Percentiles rank a stretch among this genome's conserved stretches.
Evolutionary conservation across 2,797 vertebrate genomes (phyloP).

Genomic region (Champsocephalus esox): DNA sequence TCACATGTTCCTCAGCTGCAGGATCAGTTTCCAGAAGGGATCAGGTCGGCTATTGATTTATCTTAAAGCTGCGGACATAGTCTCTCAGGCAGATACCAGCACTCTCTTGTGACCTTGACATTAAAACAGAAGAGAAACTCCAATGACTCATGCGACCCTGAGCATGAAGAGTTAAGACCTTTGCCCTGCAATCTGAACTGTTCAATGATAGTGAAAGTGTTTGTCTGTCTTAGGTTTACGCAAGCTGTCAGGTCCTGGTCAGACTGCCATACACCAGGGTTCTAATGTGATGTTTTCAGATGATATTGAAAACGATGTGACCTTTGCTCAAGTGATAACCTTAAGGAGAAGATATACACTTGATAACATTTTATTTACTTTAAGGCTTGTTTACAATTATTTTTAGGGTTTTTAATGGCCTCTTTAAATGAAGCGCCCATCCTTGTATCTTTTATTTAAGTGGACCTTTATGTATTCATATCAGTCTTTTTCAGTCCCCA

Average conservation of each 20-base stretch:
- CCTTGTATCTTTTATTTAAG: neutral
- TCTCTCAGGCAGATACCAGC: slow-evolving; percentile 25
- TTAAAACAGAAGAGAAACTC: slow-evolving; percentile 34
- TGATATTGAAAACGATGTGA: neutral
- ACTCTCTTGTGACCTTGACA: slow-evolving; percentile 61
- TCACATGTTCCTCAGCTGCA: slow-evolving; percentile 42
- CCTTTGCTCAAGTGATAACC: neutral
- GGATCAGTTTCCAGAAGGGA: slow-evolving; percentile 67
- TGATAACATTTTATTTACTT: no score
- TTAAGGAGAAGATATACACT: neutral
- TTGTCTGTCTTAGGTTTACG: neutral
- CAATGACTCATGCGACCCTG: slow-evolving; percentile 32
- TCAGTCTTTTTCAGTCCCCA: neutral
- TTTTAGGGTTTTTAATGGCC: neutral
- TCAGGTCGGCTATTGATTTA: slow-evolving; percentile 62
- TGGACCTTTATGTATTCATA: neutral
- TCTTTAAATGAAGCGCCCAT: neutral
- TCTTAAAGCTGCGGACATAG: slow-evolving; percentile 34
- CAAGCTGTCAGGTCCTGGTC: neutral
- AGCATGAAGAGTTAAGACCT: slow-evolving; percentile 17
- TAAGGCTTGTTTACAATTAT: no score
- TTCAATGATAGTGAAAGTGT: no score
- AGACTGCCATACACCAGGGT: neutral
- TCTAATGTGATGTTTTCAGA: neutral
- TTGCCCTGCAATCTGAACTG: neutral